These are phyloP conservation scores for Fulica atra DNA, from an alignment of 2,113 vertebrate species.

Conservation along the genomic window DNA sequence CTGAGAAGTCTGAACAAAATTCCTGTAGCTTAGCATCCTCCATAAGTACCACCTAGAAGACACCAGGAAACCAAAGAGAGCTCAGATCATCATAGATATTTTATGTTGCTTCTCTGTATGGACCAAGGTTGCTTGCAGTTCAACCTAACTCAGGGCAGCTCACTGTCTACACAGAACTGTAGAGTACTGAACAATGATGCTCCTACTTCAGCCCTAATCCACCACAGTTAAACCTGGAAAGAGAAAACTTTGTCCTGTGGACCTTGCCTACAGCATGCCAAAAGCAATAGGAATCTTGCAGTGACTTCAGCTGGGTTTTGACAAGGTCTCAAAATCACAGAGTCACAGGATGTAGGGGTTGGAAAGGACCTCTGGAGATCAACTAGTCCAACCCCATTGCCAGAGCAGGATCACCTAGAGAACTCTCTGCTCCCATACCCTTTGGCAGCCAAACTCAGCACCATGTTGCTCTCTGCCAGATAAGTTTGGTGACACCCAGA, in stretches of 20 bases:
- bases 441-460: not conserved
- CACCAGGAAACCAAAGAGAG: not conserved
- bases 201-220: not conserved
- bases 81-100: not conserved
- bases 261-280: not conserved
- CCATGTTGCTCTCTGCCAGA: fast-evolving
- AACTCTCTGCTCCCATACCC: not conserved
- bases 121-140: fast-evolving
- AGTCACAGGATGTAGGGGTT: too few relatives aligned
- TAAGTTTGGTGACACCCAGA: not conserved
- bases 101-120: not conserved
- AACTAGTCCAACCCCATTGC: too few relatives aligned
- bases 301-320: not conserved
- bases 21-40: not conserved
- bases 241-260: not conserved
- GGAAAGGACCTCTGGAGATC: too few relatives aligned
- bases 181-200: not conserved
- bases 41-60: not conserved
- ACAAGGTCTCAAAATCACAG: not conserved
- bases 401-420: too few relatives aligned
- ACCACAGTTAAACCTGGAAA: not conserved
- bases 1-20: not conserved
- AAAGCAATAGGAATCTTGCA: not conserved
- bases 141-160: not conserved
- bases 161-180: not conserved